phyloP scores from a whole-genome alignment of 37 sponge, comb jelly and placozoan species.

The Dysidea cf. avara region DNA sequence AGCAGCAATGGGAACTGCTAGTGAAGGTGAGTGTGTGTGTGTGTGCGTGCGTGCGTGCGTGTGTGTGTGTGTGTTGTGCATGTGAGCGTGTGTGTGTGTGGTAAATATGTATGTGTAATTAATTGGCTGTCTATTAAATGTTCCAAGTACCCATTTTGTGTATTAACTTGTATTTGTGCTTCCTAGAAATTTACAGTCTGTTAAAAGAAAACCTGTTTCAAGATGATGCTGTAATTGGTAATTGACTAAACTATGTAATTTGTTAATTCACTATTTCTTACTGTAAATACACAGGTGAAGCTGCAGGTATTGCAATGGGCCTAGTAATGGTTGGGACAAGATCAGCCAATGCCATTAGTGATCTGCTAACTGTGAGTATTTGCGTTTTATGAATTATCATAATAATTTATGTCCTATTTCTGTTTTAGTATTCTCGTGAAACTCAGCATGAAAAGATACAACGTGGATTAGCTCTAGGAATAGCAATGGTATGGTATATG shows the following conservation, averaged over 20 bases:
- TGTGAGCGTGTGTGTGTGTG: no score
- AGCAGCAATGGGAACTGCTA: conserved; percentile 95
- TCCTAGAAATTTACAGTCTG: conserved; percentile 79
- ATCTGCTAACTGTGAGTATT: conserved; percentile 77
- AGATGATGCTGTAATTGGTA: conserved; percentile 96
- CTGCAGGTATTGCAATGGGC: conserved; percentile 96
- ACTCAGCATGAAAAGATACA: conserved; percentile 99
- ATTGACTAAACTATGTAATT: neutral
- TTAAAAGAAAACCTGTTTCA: conserved; percentile 86
- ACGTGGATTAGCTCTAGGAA: conserved; percentile 92
- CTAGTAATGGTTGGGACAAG: conserved; percentile 93
- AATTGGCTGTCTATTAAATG: neutral
- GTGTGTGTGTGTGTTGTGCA: no score
- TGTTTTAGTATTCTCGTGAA: conserved; percentile 81
- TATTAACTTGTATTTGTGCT: neutral
- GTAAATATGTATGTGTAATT: no score
- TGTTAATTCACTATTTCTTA: no score
- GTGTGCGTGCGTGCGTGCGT: conserved; percentile 11
- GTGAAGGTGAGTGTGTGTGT: conserved; percentile 41
- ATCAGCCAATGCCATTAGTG: conserved; percentile 44
- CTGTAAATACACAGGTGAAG: conserved; percentile 87
- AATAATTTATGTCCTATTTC: neutral
- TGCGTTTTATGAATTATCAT: neutral
- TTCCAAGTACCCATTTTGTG: neutral
- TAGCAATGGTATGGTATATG: conserved; percentile 89